Evolutionary conservation across 2,797 vertebrate genomes (phyloP).

Genomic region (Stomatorhinus walkeri): DNA sequence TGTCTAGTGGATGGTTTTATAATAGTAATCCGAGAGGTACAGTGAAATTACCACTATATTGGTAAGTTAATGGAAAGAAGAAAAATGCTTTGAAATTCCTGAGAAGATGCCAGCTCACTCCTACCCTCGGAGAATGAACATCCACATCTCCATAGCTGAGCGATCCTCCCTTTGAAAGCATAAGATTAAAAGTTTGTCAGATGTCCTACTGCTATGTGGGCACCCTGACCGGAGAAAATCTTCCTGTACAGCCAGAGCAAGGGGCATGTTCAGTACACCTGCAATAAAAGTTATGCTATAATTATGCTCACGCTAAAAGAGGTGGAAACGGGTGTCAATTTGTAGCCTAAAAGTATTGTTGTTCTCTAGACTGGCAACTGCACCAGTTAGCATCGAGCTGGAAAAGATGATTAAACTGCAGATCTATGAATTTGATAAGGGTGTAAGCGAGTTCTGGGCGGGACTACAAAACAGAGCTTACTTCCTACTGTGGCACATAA

Average conservation of each 20-base stretch:
- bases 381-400: neutral
- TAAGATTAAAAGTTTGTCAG: neutral
- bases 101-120: slow-evolving; percentile 5
- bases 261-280: neutral
- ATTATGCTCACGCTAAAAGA: neutral
- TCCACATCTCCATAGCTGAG: neutral
- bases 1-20: neutral
- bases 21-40: neutral
- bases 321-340: neutral
- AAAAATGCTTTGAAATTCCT: slow-evolving; percentile 9
- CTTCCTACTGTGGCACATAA: neutral
- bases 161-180: neutral
- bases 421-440: neutral
- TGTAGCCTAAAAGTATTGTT: neutral
- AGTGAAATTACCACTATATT: slow-evolving; percentile 6
- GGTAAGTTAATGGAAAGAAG: neutral
- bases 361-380: neutral
- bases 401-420: neutral
- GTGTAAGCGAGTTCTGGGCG: neutral
- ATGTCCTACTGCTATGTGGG: neutral
- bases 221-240: neutral
- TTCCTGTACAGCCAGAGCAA: neutral
- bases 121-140: neutral
- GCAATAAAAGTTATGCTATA: neutral
- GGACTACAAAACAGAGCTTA: neutral